A percentile compares a stretch with the other conserved stretches of the same genome.
These are phyloP conservation scores for Pipistrellus nathusii DNA, from an alignment of 2,797 vertebrate species.

Conservation along the genomic window DNA sequence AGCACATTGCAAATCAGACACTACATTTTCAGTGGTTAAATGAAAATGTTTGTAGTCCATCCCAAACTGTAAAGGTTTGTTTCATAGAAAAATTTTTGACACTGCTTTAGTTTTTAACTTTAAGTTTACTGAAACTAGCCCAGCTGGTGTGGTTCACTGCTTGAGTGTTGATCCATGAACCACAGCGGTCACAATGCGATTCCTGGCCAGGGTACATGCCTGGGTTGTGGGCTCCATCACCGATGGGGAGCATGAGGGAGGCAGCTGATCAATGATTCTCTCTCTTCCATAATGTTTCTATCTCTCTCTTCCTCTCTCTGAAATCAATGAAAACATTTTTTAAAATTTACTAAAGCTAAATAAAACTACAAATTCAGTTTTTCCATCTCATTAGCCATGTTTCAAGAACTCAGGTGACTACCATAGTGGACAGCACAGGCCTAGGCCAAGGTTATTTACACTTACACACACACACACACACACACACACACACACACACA, in stretches of 20 bases:
- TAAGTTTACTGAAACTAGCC: neutral
- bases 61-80: neutral
- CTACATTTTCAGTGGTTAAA: neutral
- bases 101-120: constrained; percentile 29
- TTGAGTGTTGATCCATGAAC: too few relatives aligned
- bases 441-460: neutral
- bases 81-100: neutral
- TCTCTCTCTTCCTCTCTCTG: too few relatives aligned
- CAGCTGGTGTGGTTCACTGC: too few relatives aligned
- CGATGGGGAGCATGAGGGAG: too few relatives aligned
- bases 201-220: too few relatives aligned
- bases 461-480: neutral
- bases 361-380: neutral
- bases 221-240: too few relatives aligned
- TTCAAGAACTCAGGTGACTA: neutral
- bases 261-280: too few relatives aligned
- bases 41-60: neutral
- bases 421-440: neutral
- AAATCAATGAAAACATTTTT: too few relatives aligned
- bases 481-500: neutral
- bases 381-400: neutral
- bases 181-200: too few relatives aligned
- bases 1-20: neutral
- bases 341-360: neutral
- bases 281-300: too few relatives aligned